These are phyloP conservation scores for Acrobasis consociella DNA, from an alignment of 2,888 invertebrate species.

Conservation along the genomic window DNA sequence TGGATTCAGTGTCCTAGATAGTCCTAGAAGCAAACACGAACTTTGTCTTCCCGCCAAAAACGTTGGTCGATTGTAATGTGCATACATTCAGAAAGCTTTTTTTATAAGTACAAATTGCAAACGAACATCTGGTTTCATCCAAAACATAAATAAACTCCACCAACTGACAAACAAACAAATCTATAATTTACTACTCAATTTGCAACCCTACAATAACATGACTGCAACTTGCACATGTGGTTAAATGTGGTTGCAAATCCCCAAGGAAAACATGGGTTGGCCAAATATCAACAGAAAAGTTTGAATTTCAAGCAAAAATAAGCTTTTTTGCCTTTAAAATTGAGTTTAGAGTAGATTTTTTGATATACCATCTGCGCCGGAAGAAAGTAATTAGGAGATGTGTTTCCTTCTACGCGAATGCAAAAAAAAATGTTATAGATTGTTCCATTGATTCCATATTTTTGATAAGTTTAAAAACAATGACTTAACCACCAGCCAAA, in stretches of 20 bases:
- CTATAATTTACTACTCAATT: slow-evolving; percentile 15
- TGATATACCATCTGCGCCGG: neutral
- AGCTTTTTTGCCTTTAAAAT: neutral
- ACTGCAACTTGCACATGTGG: slow-evolving; percentile 15
- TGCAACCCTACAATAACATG: slow-evolving; percentile 2
- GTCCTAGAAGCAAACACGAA: too few relatives aligned
- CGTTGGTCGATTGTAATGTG: too few relatives aligned
- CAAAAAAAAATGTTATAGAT: too few relatives aligned
- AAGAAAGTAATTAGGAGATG: neutral
- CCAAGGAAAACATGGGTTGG: neutral
- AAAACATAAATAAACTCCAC: neutral
- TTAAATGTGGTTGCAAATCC: slow-evolving; percentile 9
- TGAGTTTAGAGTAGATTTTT: neutral
- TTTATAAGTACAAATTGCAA: neutral
- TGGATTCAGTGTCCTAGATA: too few relatives aligned
- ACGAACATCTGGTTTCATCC: neutral
- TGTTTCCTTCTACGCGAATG: too few relatives aligned
- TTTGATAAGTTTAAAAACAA: too few relatives aligned
- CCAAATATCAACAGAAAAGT: slow-evolving; percentile 14
- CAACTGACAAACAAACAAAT: slow-evolving; percentile 10
- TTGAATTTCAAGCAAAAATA: neutral
- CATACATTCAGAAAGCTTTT: too few relatives aligned
- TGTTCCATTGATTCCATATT: too few relatives aligned
- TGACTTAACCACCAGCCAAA: too few relatives aligned
- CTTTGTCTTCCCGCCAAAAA: too few relatives aligned